Evolutionary conservation across 1,140 invertebrate genomes (phyloP), one percentile per base, ranked within the genome.

Genomic region (Bombus impatiens): DNA sequence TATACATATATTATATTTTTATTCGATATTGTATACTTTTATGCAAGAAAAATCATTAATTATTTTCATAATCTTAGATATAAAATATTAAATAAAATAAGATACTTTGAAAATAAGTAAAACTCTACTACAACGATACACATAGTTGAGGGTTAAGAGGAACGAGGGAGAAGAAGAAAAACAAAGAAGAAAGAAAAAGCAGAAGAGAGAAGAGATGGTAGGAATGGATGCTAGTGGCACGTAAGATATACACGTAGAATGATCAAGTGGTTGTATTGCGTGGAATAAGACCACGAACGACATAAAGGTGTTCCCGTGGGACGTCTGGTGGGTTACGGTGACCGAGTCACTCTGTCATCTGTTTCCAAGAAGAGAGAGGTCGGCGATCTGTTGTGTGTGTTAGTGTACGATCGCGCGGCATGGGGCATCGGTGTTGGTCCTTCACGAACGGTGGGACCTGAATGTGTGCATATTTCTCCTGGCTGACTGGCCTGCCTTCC

Each of bases 401-500:
- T 78, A 44, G 67, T 85, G 59, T 57, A 72, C 25, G 57, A 80
- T 72, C 76, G 82, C 84, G 87, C 47, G 28, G 59, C 86, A 93
- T 94, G 93, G 91, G 90, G 89, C 87, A 86, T 93, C 89, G 87
- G 89, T 91, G 91, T 76, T 86, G 84, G 88, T 90, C 86, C 88
- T 91, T 91, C 92, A 88, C 89, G 84, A 83, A 89, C 88, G 76
- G 84, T 71, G 84, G 78, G 86, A 86, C 84, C 91, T 93, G 93
- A 93, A 94, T 94, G 93, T 92, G 92, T 93, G 90, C 86, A 89
- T 93, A 93, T 91, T 87, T 89, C 92, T 89, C 86, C 87, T 79
- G 86, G 70, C 88, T 87, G 87, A 89, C 87, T 80, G 85, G 89
- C 87, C 89, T 86, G 77, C 78, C 82, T 87, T 85, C 84, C 84